phyloP scores from a whole-genome alignment of 1,140 invertebrate genomes.

The Caenorhabditis briggsae region DNA sequence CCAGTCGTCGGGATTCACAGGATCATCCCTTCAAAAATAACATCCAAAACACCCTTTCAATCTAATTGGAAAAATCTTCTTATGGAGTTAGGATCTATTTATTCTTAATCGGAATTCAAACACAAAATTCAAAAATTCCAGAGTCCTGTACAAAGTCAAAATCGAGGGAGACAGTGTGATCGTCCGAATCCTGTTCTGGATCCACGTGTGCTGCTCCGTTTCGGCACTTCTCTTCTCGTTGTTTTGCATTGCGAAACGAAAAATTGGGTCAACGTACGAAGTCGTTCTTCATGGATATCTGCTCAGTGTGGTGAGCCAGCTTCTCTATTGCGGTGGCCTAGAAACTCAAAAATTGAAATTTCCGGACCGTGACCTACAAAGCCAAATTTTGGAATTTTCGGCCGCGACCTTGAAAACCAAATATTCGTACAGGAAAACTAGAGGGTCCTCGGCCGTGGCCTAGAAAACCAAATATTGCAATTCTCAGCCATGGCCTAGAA shows the following conservation, averaged over 20 bases:
- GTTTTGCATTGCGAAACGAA: conserved; percentile 22
- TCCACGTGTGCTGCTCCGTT: conserved; percentile 35
- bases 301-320: conserved; percentile 13
- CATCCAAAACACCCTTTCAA: not conserved
- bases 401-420: too few relatives aligned
- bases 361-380: too few relatives aligned
- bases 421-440: too few relatives aligned
- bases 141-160: conserved; percentile 33
- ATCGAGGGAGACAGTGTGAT: conserved; percentile 44
- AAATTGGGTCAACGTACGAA: conserved; percentile 43
- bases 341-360: too few relatives aligned
- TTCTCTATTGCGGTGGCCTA: too few relatives aligned
- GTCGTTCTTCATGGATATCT: conserved; percentile 33
- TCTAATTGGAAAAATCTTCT: conserved; percentile 10
- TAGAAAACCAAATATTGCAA: too few relatives aligned
- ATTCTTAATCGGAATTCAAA: not conserved
- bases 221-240: conserved; percentile 24
- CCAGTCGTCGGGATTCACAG: too few relatives aligned
- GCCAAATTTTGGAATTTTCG: too few relatives aligned
- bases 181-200: conserved; percentile 15
- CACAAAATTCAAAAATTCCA: not conserved
- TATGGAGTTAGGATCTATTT: not conserved
- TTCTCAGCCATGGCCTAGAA: too few relatives aligned
- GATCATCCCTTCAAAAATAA: not conserved
- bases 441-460: too few relatives aligned